Evolutionary conservation across 2,113 vertebrate genomes (phyloP), one percentile per base, ranked within the genome.

Genomic region (Eira barbara): DNA sequence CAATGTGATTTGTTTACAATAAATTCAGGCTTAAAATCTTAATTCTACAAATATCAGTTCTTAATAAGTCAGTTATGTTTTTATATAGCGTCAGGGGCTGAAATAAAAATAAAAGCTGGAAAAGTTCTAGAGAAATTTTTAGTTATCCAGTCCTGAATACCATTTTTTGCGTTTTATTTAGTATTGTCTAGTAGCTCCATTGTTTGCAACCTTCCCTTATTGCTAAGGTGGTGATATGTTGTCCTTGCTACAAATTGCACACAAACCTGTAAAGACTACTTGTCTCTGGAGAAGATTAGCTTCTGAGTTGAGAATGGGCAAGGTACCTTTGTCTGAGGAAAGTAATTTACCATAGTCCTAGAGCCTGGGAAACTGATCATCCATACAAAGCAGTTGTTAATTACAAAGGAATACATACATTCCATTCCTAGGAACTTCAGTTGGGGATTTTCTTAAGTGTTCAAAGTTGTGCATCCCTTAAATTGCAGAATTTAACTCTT

Each of bases 1-100:
- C 3, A 76, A 36, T 67, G 23, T 36, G n/a, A 82, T 52, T 92
- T 87, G 36, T 82, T 89, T 47, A 87, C 3, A 36, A 49, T 74
- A 39, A 74, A 87, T 74, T 87, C 7, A 61, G 2, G 18, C 21
- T 81, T 25, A 88, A 34, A 94, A 82, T 25, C 25, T 14, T n/a
- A 20, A 13, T 42, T 45, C 12, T 73, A 11, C 8, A n/a, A 55
- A 25, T 92, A 71, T 78, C 67, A 29, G 1, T 79, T 91, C 52
- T 87, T 98, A 95, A 95, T 94, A 97, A 94, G 97, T 95, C 94
- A 95, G 79, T 52, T 91, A 39, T 96, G 20, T 45, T 63, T 95
- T 61, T 86, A 57, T 1, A 0, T 52, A 80, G 25, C 57, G 27
- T 67, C 52, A 9, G 0, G 31, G 67, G 36, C 76, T 97, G 85